Base-by-base conservation (phyloP, 2,113 vertebrate species). In the Willisornis vidua region DNA sequence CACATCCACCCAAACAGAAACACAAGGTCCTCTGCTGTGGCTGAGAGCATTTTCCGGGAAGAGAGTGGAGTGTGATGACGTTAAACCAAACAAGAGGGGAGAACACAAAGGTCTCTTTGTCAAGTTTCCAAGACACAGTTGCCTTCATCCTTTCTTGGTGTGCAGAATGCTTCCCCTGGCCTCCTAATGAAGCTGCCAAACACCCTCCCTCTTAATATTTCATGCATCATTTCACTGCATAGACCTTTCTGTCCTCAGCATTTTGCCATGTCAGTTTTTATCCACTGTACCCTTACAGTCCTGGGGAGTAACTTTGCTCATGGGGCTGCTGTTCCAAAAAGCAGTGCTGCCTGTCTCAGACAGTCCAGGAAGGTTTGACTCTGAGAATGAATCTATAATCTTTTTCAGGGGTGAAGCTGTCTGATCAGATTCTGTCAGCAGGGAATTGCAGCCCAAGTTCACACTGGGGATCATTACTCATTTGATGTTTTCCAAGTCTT, bases 61-160 rank as follows among this genome's bases (percentile, higher is more conserved):
- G 92, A 74, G 89, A 89, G 85, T 41, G 45, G 72, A 92, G 72
- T 66, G 55, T 83, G 88, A 86, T 15, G 8, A 62, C 58, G 49
- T 67, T 84, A 62, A 92, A 90, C 71, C 59, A 83, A 87, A 79
- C 71, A 88, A 85, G 77, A 75, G 86, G 82, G 52, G 45, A 93
- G 80, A 96, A 78, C 35, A 95, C 91, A 96, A 92, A 96, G 80
- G 35, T 89, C 76, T 87, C 90, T 94, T 93, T 94, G 93, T 92
- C 91, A 84, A 31, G 57, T 94, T 72, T 93, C 93, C 95, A 95
- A 94, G 91, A 81, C 75, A 87, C 88, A 86, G 86, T 89, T 90
- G 83, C 95, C 93, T 95, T 90, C 93, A 31, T 59, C 86, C 89
- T 93, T 96, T 93, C 94, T 85, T 91, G 93, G 74, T 92, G 86